Percentiles rank a stretch among this genome's conserved stretches.
Evolutionary conservation across 2,797 vertebrate genomes (phyloP).

Genomic region (Gila robusta): DNA sequence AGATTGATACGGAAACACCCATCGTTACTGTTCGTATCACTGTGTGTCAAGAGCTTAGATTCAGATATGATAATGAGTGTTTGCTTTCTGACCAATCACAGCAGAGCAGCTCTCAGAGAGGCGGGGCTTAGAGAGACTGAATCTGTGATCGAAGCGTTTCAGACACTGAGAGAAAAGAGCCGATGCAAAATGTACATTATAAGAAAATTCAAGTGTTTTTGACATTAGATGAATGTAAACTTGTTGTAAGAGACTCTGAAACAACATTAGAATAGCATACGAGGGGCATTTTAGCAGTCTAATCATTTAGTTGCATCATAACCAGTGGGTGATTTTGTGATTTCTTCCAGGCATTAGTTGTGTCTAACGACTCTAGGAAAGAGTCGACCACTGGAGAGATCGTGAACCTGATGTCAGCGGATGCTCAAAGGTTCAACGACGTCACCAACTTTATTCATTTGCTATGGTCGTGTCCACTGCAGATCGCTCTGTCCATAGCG

Average conservation of each 20-base stretch:
- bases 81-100: too few relatives aligned
- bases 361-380: slow-evolving; percentile 87
- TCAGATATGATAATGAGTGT: too few relatives aligned
- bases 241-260: neutral
- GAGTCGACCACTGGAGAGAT: slow-evolving; percentile 93
- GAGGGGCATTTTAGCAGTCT: neutral
- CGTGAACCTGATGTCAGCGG: slow-evolving; percentile 95
- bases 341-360: slow-evolving; percentile 82
- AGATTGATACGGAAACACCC: too few relatives aligned
- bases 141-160: accelerated
- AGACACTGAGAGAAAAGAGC: neutral
- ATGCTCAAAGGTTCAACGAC: slow-evolving; percentile 95
- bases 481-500: slow-evolving; percentile 84
- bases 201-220: neutral
- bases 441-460: slow-evolving; percentile 86
- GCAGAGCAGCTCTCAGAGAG: too few relatives aligned
- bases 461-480: slow-evolving; percentile 91
- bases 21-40: too few relatives aligned
- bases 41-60: too few relatives aligned
- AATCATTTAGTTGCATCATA: neutral
- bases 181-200: neutral
- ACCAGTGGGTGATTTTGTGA: neutral
- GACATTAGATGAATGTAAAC: neutral
- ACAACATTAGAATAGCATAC: neutral
- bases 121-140: too few relatives aligned